Base-by-base conservation (phyloP, 2,113 vertebrate species). In the Marmota flaviventris region DNA sequence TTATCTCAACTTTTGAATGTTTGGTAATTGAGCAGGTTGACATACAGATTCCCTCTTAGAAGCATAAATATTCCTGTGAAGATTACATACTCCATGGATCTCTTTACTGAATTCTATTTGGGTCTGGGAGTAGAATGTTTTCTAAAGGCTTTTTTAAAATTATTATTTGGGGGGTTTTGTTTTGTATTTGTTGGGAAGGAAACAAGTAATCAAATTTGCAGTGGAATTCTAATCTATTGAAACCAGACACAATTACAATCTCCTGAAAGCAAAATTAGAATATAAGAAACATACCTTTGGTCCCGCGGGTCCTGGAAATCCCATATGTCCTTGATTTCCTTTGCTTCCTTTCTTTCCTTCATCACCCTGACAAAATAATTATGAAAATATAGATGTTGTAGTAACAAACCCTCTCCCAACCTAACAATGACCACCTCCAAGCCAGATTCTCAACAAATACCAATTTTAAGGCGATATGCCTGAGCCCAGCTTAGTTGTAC, bases 331-430 rank as follows among this genome's bases (percentile, higher is more conserved):
- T 86, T 73, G 86, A 22, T 16, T 76, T 96, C 98, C 98, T 98
- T 97, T 86, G 69, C 97, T 97, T 48, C 98, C 98, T 97, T 98
- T 99, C 85, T 98, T 97, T 92, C 98, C 98, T 4, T 95, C 97
- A 88, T 98, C 98, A 61, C 98, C 98, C 98, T 99, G 93, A 94
- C 94, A 96, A 97, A 42, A 95, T 92, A 69, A 90, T 97, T 58
- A 90, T 10, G 45, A 94, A 92, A 96, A 77, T 56, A 91, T 0
- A 87, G 0, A 91, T 14, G 1, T 45, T 16, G 25, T 87, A 73
- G 42, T 17, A 96, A 95, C 89, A 91, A 85, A 45, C 48, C 0
- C 8, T 56, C 4, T 25, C 92, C 87, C 10, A 29, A 27, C 22
- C 63, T 34, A n/a, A 27, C 1, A 78, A 37, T 51, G 32, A 27